Base-by-base conservation (phyloP, 2,113 vertebrate species). In the Lophochroa leadbeateri region DNA sequence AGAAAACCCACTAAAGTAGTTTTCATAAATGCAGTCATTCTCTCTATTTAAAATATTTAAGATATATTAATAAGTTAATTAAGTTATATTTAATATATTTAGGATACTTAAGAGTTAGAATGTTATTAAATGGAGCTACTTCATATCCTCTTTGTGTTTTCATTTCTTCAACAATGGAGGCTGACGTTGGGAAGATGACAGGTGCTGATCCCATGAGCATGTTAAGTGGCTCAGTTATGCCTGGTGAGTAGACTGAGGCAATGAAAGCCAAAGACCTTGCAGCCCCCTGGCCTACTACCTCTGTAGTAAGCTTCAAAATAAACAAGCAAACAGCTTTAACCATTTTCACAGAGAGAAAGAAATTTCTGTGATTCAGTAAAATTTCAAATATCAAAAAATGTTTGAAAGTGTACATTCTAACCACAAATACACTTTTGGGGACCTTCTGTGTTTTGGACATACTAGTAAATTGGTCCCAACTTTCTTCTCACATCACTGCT, bases 11-110 rank as follows among this genome's bases (percentile, higher is more conserved):
- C 43, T 67, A 19, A 65, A 70, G 53, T 13, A 65, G 52, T 91
- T 93, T 76, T 88, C 79, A 93, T 92, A 96, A 96, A 95, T 35
- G 41, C 24, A 81, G 53, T 29, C 18, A 49, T 65, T 94, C 67
- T 86, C 87, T 33, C 49, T 33, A 57, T 33, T 57, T n/a, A 57
- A 57, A 18, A 20, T 57, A 57, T 57, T 57, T 33, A 33, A n/a
- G 55, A n/a, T 57, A n/a, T 58, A 23, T 10, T n/a, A 58, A 58
- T n/a, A 50, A 27, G 20, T 58, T 58, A n/a, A 58, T n/a, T n/a
- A n/a, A 58, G 20, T 15, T 58, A 23, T 24, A 35, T 58, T 58
- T 24, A 23, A 58, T 58, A 58, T 24, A 35, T 58, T 58, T 58
- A 88, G 44, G 78, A 91, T 82, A 86, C 85, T 46, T 53, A 72